Base-by-base conservation (phyloP, 2,888 invertebrate species). In the Polydrusus tereticollis region DNA sequence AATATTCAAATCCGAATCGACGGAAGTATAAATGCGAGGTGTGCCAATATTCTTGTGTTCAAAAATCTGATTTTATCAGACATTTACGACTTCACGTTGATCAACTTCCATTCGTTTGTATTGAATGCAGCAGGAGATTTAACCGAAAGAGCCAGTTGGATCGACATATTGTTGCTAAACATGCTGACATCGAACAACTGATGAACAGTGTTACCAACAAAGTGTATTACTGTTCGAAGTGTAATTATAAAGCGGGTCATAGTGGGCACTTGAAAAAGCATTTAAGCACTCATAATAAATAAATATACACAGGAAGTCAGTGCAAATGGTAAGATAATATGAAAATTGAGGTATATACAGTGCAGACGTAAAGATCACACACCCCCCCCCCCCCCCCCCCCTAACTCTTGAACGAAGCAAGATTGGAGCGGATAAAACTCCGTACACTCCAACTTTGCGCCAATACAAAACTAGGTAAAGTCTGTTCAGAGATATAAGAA, bases 41-140 rank as follows among this genome's bases (percentile, higher is more conserved):
- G 1, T 62, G 62, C 16, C 26, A 18, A 16, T 43, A 23, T 14
- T 23, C 23, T 1, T 26, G 41, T 26, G 26, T 14, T 23, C 0
- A 8, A 8, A 62, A 45, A 47, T 2, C 8, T 26, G 10, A 4
- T 45, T 29, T 69, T 16, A 67, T 43, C 63, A 16, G 0, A n/a
- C 62, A 72, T 73, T 38, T 69, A 7, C 60, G 69, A 23, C 55
- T 60, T 72, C 71, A 74, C 16, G n/a, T 45, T 1, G 45, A 18
- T 14, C 14, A 16, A 1, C 23, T 12, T 5, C 21, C 5, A 7
- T 45, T 14, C 10, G 14, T 43, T n/a, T 62, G 62, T 20, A 43
- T 12, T 16, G 20, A 18, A 45, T 62, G 62, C 26, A 45, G 26
- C 3, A 41, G 14, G 7, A 62, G 14, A 47, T 62, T 62, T 45